Base-by-base conservation (phyloP, 2,797 vertebrate species). In the Petrocephalus sullivani region DNA sequence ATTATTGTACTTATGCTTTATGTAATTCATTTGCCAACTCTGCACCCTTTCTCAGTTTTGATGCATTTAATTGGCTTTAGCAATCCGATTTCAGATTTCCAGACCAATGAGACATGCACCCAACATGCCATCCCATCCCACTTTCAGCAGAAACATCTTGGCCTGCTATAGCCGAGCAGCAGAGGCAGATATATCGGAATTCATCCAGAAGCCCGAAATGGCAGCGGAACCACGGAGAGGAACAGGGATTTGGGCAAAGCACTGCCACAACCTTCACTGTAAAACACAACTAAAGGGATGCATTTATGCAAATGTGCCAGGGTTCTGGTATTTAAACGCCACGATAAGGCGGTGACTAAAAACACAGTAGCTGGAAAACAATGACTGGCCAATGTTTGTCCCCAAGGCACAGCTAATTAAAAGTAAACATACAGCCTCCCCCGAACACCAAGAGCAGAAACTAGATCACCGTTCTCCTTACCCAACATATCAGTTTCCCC, bases 11-110 rank as follows among this genome's bases (percentile, higher is more conserved):
- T 53, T 46, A 85, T 56, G 19, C 51, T 60, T 85, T 58, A n/a
- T 57, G n/a, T 71, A 12, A 33, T 58, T 53, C 23, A 85, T 83
- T 71, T 67, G 84, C 28, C 21, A 56, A 37, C 85, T 75, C 61
- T 85, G 64, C 49, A 87, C 75, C 37, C 23, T 57, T 84, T 67
- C 81, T 46, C 64, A 53, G 28, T 37, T 83, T 33, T 2, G 23
- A 83, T 85, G 78, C 41, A 57, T 64, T 75, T 71, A 84, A 87
- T 57, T 86, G 87, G 82, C 82, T 49, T 56, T 14, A 60, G n/a
- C 54, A 71, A 84, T 58, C 28, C 49, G 9, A 57, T 89, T 87
- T 46, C 46, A 54, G 41, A 37, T 51, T 87, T 85, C 57, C 60
- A 75, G 46, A 67, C 21, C 51, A 28, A 64, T 64, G 53, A 64